Evolutionary conservation across 2,888 invertebrate species (phyloP).

Genomic region (Pilophorus perplexus): DNA sequence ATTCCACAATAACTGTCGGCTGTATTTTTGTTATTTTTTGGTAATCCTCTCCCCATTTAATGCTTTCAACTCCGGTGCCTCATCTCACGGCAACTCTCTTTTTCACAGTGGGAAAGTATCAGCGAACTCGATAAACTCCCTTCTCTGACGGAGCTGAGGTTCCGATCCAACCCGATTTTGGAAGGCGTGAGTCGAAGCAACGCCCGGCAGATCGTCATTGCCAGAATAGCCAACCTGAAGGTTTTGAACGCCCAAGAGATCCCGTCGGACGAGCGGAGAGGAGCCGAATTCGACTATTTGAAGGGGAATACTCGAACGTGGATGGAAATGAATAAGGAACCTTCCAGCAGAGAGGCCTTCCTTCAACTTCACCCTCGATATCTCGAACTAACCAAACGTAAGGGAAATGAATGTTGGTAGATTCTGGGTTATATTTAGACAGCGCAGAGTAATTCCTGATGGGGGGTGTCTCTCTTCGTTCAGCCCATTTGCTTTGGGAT

Average conservation of each 20-base stretch:
- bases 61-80: too few relatives aligned
- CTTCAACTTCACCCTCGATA: slow-evolving; percentile 72
- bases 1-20: too few relatives aligned
- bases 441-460: too few relatives aligned
- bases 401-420: too few relatives aligned
- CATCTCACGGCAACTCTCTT: too few relatives aligned
- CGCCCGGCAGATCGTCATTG: slow-evolving; percentile 75
- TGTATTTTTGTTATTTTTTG: too few relatives aligned
- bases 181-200: slow-evolving; percentile 65
- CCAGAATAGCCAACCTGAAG: slow-evolving; percentile 72
- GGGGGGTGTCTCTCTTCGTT: too few relatives aligned
- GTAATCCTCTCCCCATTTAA: too few relatives aligned
- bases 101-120: slow-evolving; percentile 73
- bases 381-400: slow-evolving; percentile 69
- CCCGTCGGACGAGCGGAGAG: slow-evolving; percentile 67
- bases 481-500: too few relatives aligned
- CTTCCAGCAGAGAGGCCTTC: slow-evolving; percentile 57
- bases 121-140: slow-evolving; percentile 79
- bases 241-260: slow-evolving; percentile 72
- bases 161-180: slow-evolving; percentile 69
- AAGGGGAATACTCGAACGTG: slow-evolving; percentile 76
- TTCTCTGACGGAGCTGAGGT: slow-evolving; percentile 65
- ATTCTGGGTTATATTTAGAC: too few relatives aligned
- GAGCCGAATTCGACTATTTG: slow-evolving; percentile 88
- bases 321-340: slow-evolving; percentile 59